phyloP scores from a whole-genome alignment of 1,140 invertebrate species.

The Cardiocondyla obscurior region DNA sequence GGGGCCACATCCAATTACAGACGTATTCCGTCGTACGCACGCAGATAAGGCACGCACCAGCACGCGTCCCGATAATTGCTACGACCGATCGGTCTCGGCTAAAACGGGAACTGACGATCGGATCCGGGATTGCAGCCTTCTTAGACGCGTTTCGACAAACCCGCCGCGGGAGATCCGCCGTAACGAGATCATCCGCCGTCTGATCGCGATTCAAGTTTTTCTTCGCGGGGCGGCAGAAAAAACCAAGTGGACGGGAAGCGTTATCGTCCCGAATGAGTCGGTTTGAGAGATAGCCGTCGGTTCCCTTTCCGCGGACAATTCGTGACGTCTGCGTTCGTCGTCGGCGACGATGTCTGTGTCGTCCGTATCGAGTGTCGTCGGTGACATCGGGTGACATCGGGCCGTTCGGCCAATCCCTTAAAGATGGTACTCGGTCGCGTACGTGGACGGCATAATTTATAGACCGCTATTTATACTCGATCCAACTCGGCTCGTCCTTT shows the following conservation, averaged over 20 bases:
- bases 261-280: constrained; percentile 34
- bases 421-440: constrained; percentile 71
- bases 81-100: constrained; percentile 51
- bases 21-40: not conserved
- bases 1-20: constrained; percentile 34
- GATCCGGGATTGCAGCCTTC: not conserved
- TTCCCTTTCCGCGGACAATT: constrained; percentile 62
- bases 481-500: constrained; percentile 28
- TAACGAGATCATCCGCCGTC: constrained; percentile 48
- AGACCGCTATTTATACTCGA: constrained; percentile 73
- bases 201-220: constrained; percentile 65
- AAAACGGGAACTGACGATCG: constrained; percentile 11
- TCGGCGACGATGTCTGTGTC: constrained; percentile 2
- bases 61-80: constrained; percentile 61
- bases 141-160: constrained; percentile 66
- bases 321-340: constrained; percentile 7
- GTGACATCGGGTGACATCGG: constrained; percentile 70
- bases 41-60: constrained; percentile 14
- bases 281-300: constrained; percentile 13
- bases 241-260: constrained; percentile 43
- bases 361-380: constrained; percentile 22
- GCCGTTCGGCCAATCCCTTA: constrained; percentile 58
- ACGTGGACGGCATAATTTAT: constrained; percentile 76
- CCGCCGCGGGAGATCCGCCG: constrained; percentile 56
- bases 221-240: constrained; percentile 25